Base-by-base conservation (phyloP, 2,113 vertebrate genomes). In the Halcyon malimbica region DNA sequence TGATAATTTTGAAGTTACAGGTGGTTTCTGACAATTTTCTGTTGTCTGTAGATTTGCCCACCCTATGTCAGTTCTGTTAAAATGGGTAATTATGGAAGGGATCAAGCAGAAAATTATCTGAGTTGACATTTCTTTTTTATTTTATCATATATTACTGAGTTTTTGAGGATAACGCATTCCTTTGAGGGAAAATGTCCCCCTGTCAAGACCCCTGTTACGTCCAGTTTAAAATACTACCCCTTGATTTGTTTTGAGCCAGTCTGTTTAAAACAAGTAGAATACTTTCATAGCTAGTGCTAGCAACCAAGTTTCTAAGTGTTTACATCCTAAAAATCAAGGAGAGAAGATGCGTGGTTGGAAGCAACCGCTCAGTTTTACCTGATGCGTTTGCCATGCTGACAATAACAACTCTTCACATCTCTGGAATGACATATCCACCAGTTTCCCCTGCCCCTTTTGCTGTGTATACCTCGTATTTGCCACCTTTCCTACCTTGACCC, bases 291-390 rank as follows among this genome's bases (percentile, higher is more conserved):
- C 39, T n/a, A 25, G 16, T 15, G 50, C 48, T 41, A 46, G 64
- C 63, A 70, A 24, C 9, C 57, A 53, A 11, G 5, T 63, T 91
- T 62, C 77, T 20, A 59, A 26, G 21, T 16, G 20, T 73, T 82
- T 28, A 17, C 62, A 37, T 37, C 42, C 23, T 51, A 16, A 77
- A 94, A 59, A 16, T 15, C 48, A 56, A 50, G 69, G 81, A 62
- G 48, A 73, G 86, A 62, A 91, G 86, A 73, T 82, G 94, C 1
- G 0, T 19, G 62, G 69, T 46, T 92, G 94, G 83, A 89, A 76
- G 69, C 16, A 65, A 41, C 91, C 77, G 93, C 87, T 92, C 62
- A 83, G 78, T 62, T 89, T 84, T 73, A 54, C 92, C 95, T 50
- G 7, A 1, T 57, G 54, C 29, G 37, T 77, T 41, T 83, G 83